These are phyloP conservation scores for Busseola fusca DNA, from an alignment of 2,888 invertebrate genomes.

Conservation along the genomic window DNA sequence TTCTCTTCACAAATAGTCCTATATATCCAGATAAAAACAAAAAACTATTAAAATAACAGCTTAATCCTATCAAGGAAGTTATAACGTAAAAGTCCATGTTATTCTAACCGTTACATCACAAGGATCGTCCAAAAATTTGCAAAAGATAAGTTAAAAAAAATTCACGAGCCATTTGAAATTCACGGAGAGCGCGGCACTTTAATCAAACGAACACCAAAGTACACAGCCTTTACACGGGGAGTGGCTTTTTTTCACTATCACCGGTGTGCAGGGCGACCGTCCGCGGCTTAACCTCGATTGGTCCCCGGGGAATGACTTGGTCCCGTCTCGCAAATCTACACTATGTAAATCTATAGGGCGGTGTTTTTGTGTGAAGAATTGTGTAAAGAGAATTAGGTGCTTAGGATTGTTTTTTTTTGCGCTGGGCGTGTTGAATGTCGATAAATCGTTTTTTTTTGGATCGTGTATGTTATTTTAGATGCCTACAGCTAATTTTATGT, in stretches of 20 bases:
- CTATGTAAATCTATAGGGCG: slow-evolving; percentile 55
- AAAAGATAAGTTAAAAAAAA: slow-evolving; percentile 54
- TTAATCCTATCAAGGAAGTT: slow-evolving; percentile 13
- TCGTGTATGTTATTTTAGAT: not conserved
- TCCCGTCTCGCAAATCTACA: slow-evolving; percentile 53
- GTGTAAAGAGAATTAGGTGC: slow-evolving; percentile 25
- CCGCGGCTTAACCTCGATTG: slow-evolving; percentile 56
- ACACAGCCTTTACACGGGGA: slow-evolving; percentile 53
- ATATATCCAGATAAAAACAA: no score
- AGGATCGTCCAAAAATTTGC: slow-evolving; percentile 42
- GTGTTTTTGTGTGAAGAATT: slow-evolving; percentile 23
- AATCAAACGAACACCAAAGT: slow-evolving; percentile 60
- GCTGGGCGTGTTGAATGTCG: not conserved
- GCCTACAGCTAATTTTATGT: not conserved
- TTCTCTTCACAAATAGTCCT: not conserved
- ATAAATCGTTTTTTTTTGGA: not conserved
- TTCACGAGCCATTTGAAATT: slow-evolving; percentile 55
- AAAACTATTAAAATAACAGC: not conserved
- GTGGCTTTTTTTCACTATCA: slow-evolving; percentile 61
- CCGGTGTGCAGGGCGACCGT: slow-evolving; percentile 56
- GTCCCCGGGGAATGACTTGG: slow-evolving; percentile 53
- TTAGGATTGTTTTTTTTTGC: slow-evolving; percentile 11
- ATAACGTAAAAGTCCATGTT: slow-evolving; percentile 9
- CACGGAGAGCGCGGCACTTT: slow-evolving; percentile 52
- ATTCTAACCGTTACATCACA: slow-evolving; percentile 35